Conservation (phyloP, 2,888 invertebrate species). For the Physocephala rufipes region DNA sequence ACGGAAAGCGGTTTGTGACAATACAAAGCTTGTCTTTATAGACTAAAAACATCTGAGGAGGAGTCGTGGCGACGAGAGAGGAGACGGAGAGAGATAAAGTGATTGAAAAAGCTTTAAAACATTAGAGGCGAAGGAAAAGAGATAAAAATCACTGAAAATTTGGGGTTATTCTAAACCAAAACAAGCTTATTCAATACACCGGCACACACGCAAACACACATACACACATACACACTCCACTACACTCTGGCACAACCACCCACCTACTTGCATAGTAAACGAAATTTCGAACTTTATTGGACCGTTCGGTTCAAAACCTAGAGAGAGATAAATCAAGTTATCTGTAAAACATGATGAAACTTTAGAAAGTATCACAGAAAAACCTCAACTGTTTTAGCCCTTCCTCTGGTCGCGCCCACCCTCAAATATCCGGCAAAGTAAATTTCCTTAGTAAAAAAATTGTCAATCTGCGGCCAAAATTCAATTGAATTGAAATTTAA, state of each 20-base stretch:
- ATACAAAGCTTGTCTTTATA: too few species aligned
- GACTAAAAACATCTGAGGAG: too few species aligned
- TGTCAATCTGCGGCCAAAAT: constrained; percentile 18
- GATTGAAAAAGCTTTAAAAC: too few species aligned
- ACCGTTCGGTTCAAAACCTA: background rate
- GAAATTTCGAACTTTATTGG: constrained; percentile 2
- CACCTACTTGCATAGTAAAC: background rate
- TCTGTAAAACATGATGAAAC: background rate
- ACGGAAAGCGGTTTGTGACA: too few species aligned
- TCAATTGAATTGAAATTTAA: constrained; percentile 28
- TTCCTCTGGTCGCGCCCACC: background rate
- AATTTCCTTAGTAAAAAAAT: constrained; percentile 16
- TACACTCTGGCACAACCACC: background rate
- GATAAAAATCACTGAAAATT: too few species aligned
- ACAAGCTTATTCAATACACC: background rate
- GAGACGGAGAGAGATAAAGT: too few species aligned
- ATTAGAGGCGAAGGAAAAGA: too few species aligned
- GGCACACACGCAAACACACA: background rate
- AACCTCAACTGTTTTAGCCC: background rate
- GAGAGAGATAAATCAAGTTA: background rate
- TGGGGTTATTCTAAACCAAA: too few species aligned
- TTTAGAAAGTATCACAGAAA: background rate
- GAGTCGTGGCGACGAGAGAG: too few species aligned
- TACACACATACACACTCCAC: background rate
- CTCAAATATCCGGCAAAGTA: background rate